phyloP scores from a whole-genome alignment of 1,140 invertebrate species.

The Anoplolepis gracilipes region DNA sequence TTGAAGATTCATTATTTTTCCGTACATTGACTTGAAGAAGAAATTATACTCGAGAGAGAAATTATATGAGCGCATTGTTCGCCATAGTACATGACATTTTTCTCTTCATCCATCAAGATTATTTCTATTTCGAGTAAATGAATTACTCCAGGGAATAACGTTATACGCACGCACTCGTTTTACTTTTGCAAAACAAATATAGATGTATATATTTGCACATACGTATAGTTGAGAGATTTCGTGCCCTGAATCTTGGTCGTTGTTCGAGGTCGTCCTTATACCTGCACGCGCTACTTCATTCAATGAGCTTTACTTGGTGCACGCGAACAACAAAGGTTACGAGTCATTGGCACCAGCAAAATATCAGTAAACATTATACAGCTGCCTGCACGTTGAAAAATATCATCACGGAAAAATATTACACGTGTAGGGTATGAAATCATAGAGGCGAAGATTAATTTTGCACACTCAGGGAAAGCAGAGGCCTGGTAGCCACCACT shows the following conservation, averaged over 20 bases:
- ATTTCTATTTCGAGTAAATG: neutral
- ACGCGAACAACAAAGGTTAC: slow-evolving; percentile 13
- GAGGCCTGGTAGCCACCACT: neutral
- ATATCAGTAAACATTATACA: slow-evolving; percentile 18
- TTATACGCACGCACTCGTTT: neutral
- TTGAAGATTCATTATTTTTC: neutral
- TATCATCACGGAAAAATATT: neutral
- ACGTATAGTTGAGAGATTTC: slow-evolving; percentile 67
- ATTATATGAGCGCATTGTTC: neutral
- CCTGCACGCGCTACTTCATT: slow-evolving; percentile 28
- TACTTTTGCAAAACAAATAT: neutral
- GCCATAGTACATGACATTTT: neutral
- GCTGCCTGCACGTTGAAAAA: neutral
- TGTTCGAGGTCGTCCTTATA: slow-evolving; percentile 70
- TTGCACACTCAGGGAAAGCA: neutral
- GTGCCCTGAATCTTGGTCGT: slow-evolving; percentile 73
- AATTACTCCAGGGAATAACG: neutral
- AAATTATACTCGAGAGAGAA: neutral
- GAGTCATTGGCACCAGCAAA: slow-evolving; percentile 37
- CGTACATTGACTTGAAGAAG: neutral
- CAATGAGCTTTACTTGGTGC: slow-evolving; percentile 18
- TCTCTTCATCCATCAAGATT: neutral
- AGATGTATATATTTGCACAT: slow-evolving; percentile 44
- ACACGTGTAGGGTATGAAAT: neutral
- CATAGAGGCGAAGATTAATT: neutral